Evolutionary conservation across 2,888 invertebrate genomes (phyloP).

Genomic region (Dolomedes plantarius): DNA sequence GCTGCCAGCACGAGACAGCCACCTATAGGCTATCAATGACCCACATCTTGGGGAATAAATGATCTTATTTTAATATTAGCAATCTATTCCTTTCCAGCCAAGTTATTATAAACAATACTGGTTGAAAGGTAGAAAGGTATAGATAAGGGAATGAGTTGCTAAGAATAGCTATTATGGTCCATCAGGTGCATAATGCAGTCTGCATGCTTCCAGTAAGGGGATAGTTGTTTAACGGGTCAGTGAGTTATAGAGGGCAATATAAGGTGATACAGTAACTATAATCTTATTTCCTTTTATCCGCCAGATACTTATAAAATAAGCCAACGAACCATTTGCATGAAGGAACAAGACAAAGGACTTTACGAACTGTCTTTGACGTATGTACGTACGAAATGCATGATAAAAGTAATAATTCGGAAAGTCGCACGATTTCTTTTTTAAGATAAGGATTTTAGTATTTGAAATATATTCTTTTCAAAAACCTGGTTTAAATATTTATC

Average conservation of each 20-base stretch:
- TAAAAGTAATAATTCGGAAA: no score
- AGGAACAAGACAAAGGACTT: no score
- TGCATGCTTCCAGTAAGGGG: neutral
- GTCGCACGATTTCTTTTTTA: no score
- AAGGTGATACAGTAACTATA: no score
- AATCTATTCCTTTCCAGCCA: neutral
- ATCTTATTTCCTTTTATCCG: no score
- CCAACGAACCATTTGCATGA: no score
- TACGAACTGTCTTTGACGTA: no score
- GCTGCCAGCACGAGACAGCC: neutral
- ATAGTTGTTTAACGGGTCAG: neutral
- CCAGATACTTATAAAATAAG: no score
- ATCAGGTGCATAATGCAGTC: neutral
- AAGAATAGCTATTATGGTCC: neutral
- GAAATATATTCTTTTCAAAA: no score
- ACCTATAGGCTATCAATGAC: neutral
- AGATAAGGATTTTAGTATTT: no score
- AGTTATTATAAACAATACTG: neutral
- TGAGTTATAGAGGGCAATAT: neutral
- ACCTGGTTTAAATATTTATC: no score
- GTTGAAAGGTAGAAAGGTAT: neutral
- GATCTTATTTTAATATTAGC: conserved; percentile 1
- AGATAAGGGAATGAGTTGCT: neutral
- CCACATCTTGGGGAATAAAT: neutral
- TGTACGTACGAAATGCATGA: no score